These are phyloP conservation scores for Pristionchus mayeri DNA, from an alignment of 2,888 invertebrate species.

Conservation along the genomic window DNA sequence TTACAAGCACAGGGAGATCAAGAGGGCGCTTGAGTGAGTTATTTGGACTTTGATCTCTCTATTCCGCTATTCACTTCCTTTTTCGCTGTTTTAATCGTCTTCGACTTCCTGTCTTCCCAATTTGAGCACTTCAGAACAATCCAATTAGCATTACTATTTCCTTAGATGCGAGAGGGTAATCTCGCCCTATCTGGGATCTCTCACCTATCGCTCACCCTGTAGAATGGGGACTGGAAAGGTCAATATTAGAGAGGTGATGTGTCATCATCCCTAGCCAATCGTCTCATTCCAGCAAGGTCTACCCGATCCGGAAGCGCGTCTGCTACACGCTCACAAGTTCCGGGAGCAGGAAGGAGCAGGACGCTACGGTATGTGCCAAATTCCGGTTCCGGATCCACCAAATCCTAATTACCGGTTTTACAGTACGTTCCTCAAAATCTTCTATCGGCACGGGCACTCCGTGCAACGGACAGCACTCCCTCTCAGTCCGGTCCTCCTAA, in stretches of 20 bases:
- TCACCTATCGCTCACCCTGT: too few species aligned
- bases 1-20: conserved; percentile 61
- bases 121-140: too few species aligned
- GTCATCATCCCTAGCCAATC: too few species aligned
- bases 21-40: conserved; percentile 57
- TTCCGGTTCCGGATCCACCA: background rate
- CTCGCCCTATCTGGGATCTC: too few species aligned
- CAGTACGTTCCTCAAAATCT: too few species aligned
- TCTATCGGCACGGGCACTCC: background rate
- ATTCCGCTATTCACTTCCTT: background rate
- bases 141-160: too few species aligned
- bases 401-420: background rate
- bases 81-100: background rate
- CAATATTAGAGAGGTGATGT: too few species aligned
- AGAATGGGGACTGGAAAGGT: too few species aligned
- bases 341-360: background rate
- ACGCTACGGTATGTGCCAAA: background rate
- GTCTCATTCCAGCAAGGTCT: conserved; percentile 41
- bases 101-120: too few species aligned
- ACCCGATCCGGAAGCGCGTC: conserved; percentile 22
- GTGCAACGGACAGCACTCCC: background rate
- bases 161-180: too few species aligned
- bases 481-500: background rate
- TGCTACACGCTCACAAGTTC: background rate
- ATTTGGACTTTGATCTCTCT: background rate